Base-by-base conservation (phyloP, 1,140 invertebrate species). In the Drosophila ogumai region DNA sequence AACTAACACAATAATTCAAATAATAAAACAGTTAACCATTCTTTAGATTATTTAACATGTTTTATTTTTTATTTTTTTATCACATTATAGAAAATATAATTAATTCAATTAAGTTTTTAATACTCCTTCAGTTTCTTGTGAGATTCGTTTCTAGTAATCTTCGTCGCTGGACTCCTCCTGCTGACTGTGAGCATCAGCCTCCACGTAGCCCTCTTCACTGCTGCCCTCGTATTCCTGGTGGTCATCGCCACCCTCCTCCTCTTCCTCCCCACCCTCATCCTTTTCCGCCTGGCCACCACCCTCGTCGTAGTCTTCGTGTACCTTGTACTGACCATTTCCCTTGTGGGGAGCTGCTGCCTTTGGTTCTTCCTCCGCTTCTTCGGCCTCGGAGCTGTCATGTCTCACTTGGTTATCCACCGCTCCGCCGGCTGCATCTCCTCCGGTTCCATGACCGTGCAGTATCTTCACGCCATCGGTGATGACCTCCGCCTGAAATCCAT, bases 401-500 rank as follows among this genome's bases (percentile, higher is more conserved):
- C 75, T 55, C 38, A 76, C 74, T 17, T 84, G 71, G 38, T 87
- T 75, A 44, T 77, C 69, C 25, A 81, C 71, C 6, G 50, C 17
- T 15, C 44, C 60, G 6, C 47, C 72, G n/a, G 28, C 69, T 6
- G 28, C 54, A 17, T 38, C 60, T 12, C 44, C 72, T n/a, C 46
- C 66, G 7, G 61, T 1, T 36, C 76, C 81, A 72, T 92, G 90
- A 28, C 87, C 91, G 63, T 92, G 90, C 32, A 91, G 38, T 7
- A 75, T 79, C 10, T 71, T 77, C 44, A 92, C 76, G 46, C 92
- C 93, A 57, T 92, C 84, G 19, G 81, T 91, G 56, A 91, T 90
- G 10, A 93, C 92, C 69, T 92, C 91, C 19, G 93, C 94, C 73
- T 93, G 92, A 82, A 94, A 95, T 46, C 94, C 94, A 80, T 93